Evolutionary conservation across 2,888 invertebrate genomes (phyloP), one percentile per base, ranked within the genome.

Genomic region (Drosophila acutilabella): DNA sequence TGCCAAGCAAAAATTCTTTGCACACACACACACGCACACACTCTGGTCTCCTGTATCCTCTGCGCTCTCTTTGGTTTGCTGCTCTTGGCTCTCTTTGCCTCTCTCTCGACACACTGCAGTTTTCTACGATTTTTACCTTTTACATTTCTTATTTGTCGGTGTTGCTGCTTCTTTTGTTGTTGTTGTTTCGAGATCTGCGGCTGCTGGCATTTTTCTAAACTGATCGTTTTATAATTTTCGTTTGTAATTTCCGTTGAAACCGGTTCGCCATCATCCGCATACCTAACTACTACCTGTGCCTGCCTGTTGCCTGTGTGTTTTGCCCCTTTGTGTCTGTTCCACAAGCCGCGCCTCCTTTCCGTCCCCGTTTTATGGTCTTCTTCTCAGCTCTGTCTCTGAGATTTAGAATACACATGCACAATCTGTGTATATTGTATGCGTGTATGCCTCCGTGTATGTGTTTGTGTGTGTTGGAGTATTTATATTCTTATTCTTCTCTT

Each of bases 181-280:
- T 64, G 62, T 62, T 65, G 56, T 44, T 42, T 23, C 4, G 47
- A 57, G 64, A 71, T 70, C 53, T 57, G 74, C 57, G 71, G 69
- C 54, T 14, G 54, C 50, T 80, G 79, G 87, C 81, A 81, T 78
- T 80, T 88, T 89, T 89, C 86, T 89, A 87, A 85, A 88, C 89
- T 89, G 89, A 87, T 87, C 89, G 89, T 89, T 89, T 87, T 87
- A 89, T 83, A 90, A 89, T 88, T 76, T 90, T 89, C 87, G 90
- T 87, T 86, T 92, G 90, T 90, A 91, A 91, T 92, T 92, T 92
- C 92, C 92, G 92, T 90, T 92, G 88, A 91, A 92, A 92, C 92
- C 92, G 92, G 92, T 92, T 92, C 82, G 70, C 84, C 83, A 87
- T 88, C 90, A 90, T 88, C 86, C 88, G 85, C 89, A 87, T 84